A percentile compares a stretch with the other conserved stretches of the same genome.
These are phyloP conservation scores for Penaeus monodon DNA, from an alignment of 2,888 invertebrate species.

Conservation along the genomic window DNA sequence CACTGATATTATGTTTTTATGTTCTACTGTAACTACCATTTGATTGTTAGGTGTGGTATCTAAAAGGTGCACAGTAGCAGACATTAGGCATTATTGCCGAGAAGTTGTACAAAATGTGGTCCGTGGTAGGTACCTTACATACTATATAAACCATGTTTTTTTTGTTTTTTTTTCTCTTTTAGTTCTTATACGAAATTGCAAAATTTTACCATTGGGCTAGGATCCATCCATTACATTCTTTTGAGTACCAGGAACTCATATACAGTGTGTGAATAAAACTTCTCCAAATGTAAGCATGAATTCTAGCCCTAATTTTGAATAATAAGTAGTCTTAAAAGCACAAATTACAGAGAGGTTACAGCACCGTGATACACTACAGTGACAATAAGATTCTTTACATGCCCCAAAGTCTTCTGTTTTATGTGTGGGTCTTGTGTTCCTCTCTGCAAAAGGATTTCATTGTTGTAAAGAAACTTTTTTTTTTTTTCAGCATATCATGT, in stretches of 20 bases:
- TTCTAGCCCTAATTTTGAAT: conserved; percentile 34
- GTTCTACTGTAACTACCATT: conserved; percentile 54
- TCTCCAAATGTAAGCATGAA: conserved; percentile 26
- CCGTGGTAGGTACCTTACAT: conserved; percentile 58
- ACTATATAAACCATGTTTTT: conserved; percentile 45
- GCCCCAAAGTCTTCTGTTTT: conserved; percentile 17
- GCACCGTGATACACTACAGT: conserved; percentile 55
- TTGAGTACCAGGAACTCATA: conserved; percentile 26
- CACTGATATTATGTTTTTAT: conserved; percentile 29
- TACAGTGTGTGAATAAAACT: conserved; percentile 9
- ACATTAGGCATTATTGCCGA: conserved; percentile 60
- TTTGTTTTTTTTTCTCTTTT: not conserved
- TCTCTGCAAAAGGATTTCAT: conserved; percentile 1
- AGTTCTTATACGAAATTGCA: conserved; percentile 35
- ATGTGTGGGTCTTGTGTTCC: not conserved
- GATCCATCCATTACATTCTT: conserved; percentile 25
- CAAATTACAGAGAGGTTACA: conserved; percentile 26
- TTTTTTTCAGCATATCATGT: conserved; percentile 32
- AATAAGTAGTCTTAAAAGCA: conserved; percentile 18
- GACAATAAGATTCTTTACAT: conserved; percentile 20
- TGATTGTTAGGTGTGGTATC: conserved; percentile 59
- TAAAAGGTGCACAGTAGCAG: conserved; percentile 60
- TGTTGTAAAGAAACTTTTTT: not conserved
- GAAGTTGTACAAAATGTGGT: conserved; percentile 61
- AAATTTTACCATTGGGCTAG: conserved; percentile 45